Conservation (phyloP, 92 coral and sea anemone genomes). For the Plumapathes pennacea region DNA sequence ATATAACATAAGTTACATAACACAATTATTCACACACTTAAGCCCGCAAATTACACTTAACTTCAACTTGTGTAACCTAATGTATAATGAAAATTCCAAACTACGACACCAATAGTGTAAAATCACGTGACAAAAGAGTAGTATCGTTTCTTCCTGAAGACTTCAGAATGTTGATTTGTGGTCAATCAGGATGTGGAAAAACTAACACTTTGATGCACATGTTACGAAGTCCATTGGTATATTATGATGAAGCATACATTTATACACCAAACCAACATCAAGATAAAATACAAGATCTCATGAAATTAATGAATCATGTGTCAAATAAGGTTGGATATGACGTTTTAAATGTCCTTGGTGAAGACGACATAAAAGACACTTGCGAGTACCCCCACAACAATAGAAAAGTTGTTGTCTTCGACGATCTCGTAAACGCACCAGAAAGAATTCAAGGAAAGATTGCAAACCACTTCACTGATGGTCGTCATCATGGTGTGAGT, state of each 20-base stretch:
- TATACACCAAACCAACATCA: slow-evolving; percentile 1
- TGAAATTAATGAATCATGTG: neutral
- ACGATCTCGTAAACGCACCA: slow-evolving; percentile 10
- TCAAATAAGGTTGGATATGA: neutral
- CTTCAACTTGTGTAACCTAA: slow-evolving; percentile 1
- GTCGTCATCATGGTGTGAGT: neutral
- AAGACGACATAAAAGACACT: neutral
- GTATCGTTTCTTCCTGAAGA: slow-evolving; percentile 2
- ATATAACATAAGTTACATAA: too few species aligned
- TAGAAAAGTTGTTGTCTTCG: slow-evolving; percentile 15
- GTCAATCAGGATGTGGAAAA: slow-evolving; percentile 6
- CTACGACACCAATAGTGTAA: slow-evolving; percentile 5
- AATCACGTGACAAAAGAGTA: slow-evolving; percentile 2
- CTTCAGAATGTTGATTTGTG: neutral
- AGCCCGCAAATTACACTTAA: neutral
- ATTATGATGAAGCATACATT: neutral
- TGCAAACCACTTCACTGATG: slow-evolving; percentile 22
- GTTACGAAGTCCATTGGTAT: too few species aligned
- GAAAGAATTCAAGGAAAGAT: slow-evolving; percentile 14
- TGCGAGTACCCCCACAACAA: slow-evolving; percentile 4
- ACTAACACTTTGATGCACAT: slow-evolving; percentile 3
- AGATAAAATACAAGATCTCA: neutral
- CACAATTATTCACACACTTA: too few species aligned
- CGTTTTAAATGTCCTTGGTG: neutral
- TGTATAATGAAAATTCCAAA: slow-evolving; percentile 9